Percentiles rank a stretch among this genome's conserved stretches.
Conservation (phyloP, 2,888 invertebrate genomes). For the Tetragonisca angustula region DNA sequence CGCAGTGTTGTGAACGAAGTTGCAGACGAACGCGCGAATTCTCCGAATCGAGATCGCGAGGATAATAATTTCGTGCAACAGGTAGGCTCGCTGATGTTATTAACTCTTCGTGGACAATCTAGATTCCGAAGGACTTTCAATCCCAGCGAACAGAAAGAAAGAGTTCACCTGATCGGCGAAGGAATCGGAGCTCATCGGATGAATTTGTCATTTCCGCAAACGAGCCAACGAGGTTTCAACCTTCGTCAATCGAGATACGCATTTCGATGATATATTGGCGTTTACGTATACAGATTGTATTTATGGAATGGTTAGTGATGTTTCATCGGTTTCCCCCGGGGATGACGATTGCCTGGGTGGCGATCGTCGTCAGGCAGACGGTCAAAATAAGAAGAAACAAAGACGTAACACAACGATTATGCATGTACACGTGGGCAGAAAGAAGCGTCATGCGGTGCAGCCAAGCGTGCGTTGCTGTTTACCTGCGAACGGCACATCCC, state of each 20-base stretch:
- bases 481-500: constrained; percentile 95
- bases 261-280: neutral
- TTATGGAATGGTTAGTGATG: neutral
- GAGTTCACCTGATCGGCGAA: too few species aligned
- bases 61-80: neutral
- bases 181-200: too few species aligned
- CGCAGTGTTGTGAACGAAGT: neutral
- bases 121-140: neutral
- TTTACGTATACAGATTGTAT: neutral
- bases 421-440: constrained; percentile 82
- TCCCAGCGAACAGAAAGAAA: too few species aligned
- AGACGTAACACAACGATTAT: constrained; percentile 82
- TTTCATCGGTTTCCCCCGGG: constrained; percentile 13
- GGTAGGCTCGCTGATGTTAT: neutral
- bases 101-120: neutral
- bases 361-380: constrained; percentile 72
- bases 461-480: constrained; percentile 85
- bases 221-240: neutral
- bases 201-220: neutral
- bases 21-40: neutral
- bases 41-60: neutral
- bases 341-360: constrained; percentile 44
- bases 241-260: neutral
- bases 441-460: constrained; percentile 84
- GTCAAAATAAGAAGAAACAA: constrained; percentile 74